Evolutionary conservation across 2,888 invertebrate species (phyloP).

Genomic region (Pyralis farinalis): DNA sequence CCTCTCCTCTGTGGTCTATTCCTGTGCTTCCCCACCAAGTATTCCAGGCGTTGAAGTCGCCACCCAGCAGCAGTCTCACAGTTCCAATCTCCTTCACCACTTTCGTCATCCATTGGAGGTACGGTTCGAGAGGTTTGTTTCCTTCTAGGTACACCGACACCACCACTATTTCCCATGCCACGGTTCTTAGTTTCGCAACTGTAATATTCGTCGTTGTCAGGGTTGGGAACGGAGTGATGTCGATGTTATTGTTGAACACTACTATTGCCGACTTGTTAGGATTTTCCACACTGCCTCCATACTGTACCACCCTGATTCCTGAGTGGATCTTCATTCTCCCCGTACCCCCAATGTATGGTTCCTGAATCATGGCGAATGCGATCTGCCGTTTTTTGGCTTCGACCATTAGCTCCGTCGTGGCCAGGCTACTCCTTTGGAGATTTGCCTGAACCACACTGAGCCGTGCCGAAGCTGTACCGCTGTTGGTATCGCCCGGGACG

Average conservation of each 20-base stretch:
- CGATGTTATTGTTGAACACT: conserved; percentile 4
- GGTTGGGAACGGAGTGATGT: not conserved
- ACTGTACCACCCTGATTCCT: not conserved
- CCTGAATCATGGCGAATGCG: conserved; percentile 7
- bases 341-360: conserved; percentile 7
- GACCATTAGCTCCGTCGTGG: conserved; percentile 9
- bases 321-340: not conserved
- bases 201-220: conserved; percentile 1
- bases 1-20: conserved; percentile 14
- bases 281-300: not conserved
- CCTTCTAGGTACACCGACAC: conserved; percentile 8
- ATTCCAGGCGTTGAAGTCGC: conserved; percentile 13
- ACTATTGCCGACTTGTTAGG: conserved; percentile 12
- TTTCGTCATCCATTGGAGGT: not conserved
- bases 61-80: conserved; percentile 11
- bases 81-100: not conserved
- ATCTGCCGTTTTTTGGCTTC: not conserved
- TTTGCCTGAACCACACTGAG: conserved; percentile 4
- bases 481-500: not conserved
- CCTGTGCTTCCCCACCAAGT: conserved; percentile 13
- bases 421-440: conserved; percentile 5
- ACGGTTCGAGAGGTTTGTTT: conserved; percentile 2
- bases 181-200: not conserved
- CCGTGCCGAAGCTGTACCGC: too few species aligned
- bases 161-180: not conserved